These are phyloP conservation scores for Heliconius congener DNA, from an alignment of 1,140 invertebrate genomes.

Conservation along the genomic window DNA sequence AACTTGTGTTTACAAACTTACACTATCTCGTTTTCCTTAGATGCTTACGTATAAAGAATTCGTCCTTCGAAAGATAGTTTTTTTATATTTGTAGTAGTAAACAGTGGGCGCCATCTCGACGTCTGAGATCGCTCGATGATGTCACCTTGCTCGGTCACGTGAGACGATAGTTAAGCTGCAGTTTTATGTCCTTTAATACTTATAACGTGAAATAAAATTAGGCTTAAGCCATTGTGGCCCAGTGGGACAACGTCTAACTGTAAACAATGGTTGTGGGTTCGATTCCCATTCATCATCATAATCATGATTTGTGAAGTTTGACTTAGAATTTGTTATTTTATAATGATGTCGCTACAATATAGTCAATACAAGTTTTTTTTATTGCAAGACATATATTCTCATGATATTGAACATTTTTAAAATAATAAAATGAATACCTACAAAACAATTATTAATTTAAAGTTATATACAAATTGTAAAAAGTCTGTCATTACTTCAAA, in stretches of 20 bases:
- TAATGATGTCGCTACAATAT: no score
- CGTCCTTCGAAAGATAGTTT: constrained; percentile 5
- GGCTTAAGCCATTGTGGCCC: background rate
- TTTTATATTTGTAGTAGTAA: background rate
- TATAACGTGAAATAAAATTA: background rate
- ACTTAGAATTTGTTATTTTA: no score
- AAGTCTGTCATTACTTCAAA: background rate
- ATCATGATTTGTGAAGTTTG: no score
- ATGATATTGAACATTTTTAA: background rate
- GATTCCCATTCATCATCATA: no score
- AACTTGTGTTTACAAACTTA: background rate
- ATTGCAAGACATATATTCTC: no score
- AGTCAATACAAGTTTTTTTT: no score
- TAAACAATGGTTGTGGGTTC: no score
- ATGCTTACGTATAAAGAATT: background rate
- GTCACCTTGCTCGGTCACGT: constrained; percentile 9
- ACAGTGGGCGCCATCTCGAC: constrained; percentile 12
- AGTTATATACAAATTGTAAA: background rate
- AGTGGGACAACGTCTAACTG: no score
- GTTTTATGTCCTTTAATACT: background rate
- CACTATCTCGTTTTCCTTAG: background rate
- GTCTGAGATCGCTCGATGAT: constrained; percentile 8
- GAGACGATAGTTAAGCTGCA: constrained; percentile 3
- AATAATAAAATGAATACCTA: background rate
- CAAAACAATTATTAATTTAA: background rate